These are phyloP conservation scores for Stomatorhinus ivindoensis DNA, from an alignment of 2,113 vertebrate species.

Conservation along the genomic window DNA sequence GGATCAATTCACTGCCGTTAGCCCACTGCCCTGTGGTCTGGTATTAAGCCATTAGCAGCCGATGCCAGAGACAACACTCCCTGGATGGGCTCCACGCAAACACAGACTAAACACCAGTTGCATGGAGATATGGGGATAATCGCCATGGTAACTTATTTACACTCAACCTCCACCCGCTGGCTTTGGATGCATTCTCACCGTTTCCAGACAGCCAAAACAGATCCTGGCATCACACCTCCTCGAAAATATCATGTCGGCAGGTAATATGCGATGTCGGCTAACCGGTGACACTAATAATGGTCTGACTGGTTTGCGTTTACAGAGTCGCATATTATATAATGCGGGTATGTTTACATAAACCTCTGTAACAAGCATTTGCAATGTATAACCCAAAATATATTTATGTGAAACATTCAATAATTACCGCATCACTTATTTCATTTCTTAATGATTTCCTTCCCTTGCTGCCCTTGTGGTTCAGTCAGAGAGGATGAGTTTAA, in stretches of 20 bases:
- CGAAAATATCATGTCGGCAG: not conserved
- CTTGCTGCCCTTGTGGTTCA: not conserved
- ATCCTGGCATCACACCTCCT: not conserved
- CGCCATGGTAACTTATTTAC: constrained; percentile 42
- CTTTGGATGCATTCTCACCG: not conserved
- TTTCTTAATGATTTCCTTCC: not conserved
- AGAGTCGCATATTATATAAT: not conserved
- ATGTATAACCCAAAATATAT: not conserved
- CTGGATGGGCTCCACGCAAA: not conserved
- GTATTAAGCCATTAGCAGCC: not conserved
- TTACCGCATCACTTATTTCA: not conserved
- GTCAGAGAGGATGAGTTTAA: not conserved
- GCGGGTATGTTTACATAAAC: not conserved
- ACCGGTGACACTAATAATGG: not conserved
- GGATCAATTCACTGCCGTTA: not conserved
- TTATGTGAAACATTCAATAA: not conserved
- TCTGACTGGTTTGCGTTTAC: not conserved
- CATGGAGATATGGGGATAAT: constrained; percentile 34
- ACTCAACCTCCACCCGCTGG: not conserved
- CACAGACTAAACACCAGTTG: constrained; percentile 9
- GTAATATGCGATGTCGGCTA: not conserved
- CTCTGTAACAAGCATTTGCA: not conserved
- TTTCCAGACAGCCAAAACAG: not conserved
- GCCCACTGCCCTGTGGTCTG: not conserved
- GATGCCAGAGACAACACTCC: not conserved